These are phyloP conservation scores for Diachasma alloeum DNA, from an alignment of 1,140 invertebrate species.

Conservation along the genomic window DNA sequence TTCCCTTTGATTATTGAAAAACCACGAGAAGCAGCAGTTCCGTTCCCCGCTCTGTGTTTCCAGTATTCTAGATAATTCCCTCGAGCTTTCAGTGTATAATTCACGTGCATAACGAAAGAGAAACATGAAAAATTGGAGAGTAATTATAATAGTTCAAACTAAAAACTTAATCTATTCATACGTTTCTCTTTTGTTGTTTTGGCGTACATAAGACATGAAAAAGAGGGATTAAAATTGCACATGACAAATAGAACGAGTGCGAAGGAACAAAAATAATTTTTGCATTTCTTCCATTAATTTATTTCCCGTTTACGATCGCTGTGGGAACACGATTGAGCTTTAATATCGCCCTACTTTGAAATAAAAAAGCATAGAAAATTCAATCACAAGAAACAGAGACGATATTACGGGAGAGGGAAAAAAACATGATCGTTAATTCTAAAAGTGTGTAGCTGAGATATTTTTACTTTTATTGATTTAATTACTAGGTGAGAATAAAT, in stretches of 20 bases:
- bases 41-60: conserved; percentile 23
- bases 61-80: conserved; percentile 10
- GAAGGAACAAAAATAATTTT: not conserved
- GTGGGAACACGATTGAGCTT: conserved; percentile 26
- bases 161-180: not conserved
- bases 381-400: not conserved
- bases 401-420: not conserved
- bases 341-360: conserved; percentile 26
- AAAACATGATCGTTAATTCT: not conserved
- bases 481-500: not conserved
- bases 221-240: not conserved
- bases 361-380: not conserved
- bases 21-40: conserved; percentile 9
- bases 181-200: too few species aligned
- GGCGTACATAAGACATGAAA: not conserved
- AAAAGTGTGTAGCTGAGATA: not conserved
- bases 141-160: not conserved
- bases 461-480: not conserved
- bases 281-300: conserved; percentile 22
- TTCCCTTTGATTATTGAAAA: not conserved
- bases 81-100: conserved; percentile 29
- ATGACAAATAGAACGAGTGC: too few species aligned
- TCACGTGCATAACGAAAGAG: not conserved
- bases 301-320: conserved; percentile 1
- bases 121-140: not conserved